Percentiles rank a stretch among this genome's conserved stretches.
Evolutionary conservation across 1,140 invertebrate species (phyloP).

Genomic region (Trichomalopsis sarcophagae): DNA sequence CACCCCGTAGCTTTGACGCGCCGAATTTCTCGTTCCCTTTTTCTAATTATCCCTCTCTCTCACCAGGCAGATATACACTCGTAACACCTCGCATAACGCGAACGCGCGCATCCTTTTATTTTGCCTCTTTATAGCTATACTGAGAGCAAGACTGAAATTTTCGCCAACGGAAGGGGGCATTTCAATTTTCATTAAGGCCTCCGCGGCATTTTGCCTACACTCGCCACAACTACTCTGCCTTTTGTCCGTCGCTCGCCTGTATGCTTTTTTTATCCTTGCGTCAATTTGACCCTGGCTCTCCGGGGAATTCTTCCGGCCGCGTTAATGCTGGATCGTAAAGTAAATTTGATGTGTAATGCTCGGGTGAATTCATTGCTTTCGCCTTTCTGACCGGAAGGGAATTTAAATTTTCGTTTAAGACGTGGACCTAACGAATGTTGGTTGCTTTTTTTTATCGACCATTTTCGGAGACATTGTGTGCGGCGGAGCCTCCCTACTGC

Average conservation of each 20-base stretch:
- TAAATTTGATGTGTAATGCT: constrained; percentile 24
- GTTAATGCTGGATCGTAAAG: background rate
- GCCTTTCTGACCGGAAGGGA: constrained; percentile 30
- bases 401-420: constrained; percentile 46
- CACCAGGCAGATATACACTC: background rate
- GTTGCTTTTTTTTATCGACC: background rate
- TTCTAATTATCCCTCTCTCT: background rate
- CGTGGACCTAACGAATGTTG: background rate
- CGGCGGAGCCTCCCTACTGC: background rate
- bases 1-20: background rate
- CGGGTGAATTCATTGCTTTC: background rate
- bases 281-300: background rate
- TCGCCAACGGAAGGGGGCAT: background rate
- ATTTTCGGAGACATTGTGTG: background rate
- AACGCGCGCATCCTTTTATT: background rate
- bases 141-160: background rate
- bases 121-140: background rate
- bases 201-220: background rate
- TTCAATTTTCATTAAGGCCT: constrained; percentile 44
- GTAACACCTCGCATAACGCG: background rate
- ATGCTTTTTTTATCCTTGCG: background rate
- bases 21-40: background rate
- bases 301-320: background rate
- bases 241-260: background rate
- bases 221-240: background rate